Conservation (phyloP, 2,888 invertebrate species). For the Cheilosia soror region DNA sequence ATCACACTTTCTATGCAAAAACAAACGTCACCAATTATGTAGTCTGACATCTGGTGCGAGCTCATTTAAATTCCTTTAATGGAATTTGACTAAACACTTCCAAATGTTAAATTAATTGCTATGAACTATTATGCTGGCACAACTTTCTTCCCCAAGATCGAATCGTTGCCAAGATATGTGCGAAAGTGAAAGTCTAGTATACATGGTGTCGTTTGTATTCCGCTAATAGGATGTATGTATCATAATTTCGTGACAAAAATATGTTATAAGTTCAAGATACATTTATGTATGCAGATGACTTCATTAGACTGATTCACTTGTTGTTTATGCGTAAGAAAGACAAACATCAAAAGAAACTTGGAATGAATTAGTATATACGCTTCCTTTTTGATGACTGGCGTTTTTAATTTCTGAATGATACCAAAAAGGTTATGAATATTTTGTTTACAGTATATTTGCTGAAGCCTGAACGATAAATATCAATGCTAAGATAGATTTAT, state of each 20-base stretch:
- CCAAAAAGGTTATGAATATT: too few relatives aligned
- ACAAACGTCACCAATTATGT: slow-evolving; percentile 1
- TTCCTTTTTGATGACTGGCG: neutral
- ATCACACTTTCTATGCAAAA: neutral
- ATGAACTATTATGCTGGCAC: slow-evolving; percentile 7
- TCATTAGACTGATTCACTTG: slow-evolving; percentile 18
- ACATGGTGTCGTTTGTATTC: neutral
- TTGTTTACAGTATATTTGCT: too few relatives aligned
- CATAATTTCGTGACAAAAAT: slow-evolving; percentile 28
- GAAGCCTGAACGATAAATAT: too few relatives aligned
- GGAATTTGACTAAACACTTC: slow-evolving; percentile 20
- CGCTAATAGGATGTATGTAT: slow-evolving; percentile 17
- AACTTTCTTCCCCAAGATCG: slow-evolving; percentile 50
- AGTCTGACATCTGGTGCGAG: neutral
- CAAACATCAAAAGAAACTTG: neutral
- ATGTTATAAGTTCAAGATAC: neutral
- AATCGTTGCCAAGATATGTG: slow-evolving; percentile 55
- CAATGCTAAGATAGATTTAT: too few relatives aligned
- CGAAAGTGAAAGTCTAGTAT: slow-evolving; percentile 56
- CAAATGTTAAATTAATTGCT: slow-evolving; percentile 40
- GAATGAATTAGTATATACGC: too few relatives aligned
- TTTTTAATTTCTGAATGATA: too few relatives aligned
- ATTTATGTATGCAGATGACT: slow-evolving; percentile 1
- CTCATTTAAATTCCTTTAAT: slow-evolving; percentile 17
- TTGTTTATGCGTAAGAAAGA: neutral